A percentile compares a stretch with the other conserved stretches of the same genome.
phyloP scores from a whole-genome alignment of 2,113 vertebrate genomes.

The Grantiella picta region DNA sequence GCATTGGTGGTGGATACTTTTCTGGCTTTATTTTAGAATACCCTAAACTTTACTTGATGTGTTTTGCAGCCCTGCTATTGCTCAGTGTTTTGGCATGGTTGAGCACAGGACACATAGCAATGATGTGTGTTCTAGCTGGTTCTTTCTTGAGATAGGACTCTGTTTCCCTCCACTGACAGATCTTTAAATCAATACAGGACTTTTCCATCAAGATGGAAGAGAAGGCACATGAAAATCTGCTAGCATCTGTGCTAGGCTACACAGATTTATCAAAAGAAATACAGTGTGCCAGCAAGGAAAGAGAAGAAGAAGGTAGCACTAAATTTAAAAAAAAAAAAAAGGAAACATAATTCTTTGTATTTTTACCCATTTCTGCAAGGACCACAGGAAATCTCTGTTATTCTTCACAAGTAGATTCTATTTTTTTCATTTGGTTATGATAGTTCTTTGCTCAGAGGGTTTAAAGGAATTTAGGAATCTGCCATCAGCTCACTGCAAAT shows the following conservation, averaged over 20 bases:
- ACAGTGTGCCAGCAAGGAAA: neutral
- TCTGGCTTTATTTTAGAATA: neutral
- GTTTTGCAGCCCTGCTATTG: neutral
- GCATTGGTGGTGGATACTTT: neutral
- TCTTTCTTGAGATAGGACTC: neutral
- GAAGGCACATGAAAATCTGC: neutral
- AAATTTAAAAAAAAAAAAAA: neutral
- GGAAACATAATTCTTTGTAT: neutral
- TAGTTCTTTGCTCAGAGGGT: neutral
- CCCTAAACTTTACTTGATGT: neutral
- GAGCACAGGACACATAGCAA: neutral
- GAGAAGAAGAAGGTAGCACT: neutral
- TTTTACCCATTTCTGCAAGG: neutral
- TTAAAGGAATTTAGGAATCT: neutral
- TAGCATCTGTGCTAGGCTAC: neutral
- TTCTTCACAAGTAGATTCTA: neutral
- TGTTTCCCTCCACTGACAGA: neutral
- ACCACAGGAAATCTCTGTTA: neutral
- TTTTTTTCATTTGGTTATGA: neutral
- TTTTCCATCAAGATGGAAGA: neutral
- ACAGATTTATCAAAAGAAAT: neutral
- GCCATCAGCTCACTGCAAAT: neutral
- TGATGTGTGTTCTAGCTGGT: neutral
- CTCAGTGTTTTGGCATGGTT: neutral
- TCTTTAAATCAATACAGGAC: slow-evolving; percentile 12